These are phyloP conservation scores for Thera obeliscata DNA, from an alignment of 2,888 invertebrate genomes.

Conservation along the genomic window DNA sequence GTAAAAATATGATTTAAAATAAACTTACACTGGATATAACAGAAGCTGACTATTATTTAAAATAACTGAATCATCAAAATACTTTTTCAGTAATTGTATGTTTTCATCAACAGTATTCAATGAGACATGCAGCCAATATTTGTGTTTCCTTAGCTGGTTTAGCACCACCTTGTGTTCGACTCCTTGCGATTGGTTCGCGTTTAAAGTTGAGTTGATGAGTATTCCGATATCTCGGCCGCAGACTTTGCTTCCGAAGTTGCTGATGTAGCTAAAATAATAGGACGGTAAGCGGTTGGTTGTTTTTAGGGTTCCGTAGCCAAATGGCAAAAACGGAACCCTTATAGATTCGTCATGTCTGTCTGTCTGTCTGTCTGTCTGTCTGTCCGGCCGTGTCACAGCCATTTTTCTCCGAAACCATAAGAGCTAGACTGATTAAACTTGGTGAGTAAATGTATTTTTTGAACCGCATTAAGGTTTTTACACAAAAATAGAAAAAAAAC, in stretches of 20 bases:
- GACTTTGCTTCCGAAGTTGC: slow-evolving; percentile 81
- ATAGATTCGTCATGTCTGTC: too few relatives aligned
- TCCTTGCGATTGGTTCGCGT: slow-evolving; percentile 24
- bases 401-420: too few relatives aligned
- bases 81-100: slow-evolving; percentile 79
- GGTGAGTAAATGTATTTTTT: too few relatives aligned
- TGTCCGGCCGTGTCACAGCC: too few relatives aligned
- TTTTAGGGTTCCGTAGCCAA: too few relatives aligned
- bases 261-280: slow-evolving; percentile 74
- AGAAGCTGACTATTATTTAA: slow-evolving; percentile 86
- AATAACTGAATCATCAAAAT: slow-evolving; percentile 83
- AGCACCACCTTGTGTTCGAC: slow-evolving; percentile 43
- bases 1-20: background rate
- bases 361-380: too few relatives aligned
- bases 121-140: slow-evolving; percentile 86
- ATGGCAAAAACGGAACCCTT: too few relatives aligned
- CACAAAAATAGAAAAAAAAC: too few relatives aligned
- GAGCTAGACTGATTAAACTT: too few relatives aligned
- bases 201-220: slow-evolving; percentile 62
- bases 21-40: slow-evolving; percentile 87
- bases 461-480: too few relatives aligned
- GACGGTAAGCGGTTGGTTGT: too few relatives aligned
- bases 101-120: slow-evolving; percentile 84
- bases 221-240: slow-evolving; percentile 70
- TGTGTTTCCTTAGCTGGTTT: slow-evolving; percentile 81